These are phyloP conservation scores for Gadus macrocephalus DNA, from an alignment of 2,113 vertebrate genomes.

Conservation along the genomic window DNA sequence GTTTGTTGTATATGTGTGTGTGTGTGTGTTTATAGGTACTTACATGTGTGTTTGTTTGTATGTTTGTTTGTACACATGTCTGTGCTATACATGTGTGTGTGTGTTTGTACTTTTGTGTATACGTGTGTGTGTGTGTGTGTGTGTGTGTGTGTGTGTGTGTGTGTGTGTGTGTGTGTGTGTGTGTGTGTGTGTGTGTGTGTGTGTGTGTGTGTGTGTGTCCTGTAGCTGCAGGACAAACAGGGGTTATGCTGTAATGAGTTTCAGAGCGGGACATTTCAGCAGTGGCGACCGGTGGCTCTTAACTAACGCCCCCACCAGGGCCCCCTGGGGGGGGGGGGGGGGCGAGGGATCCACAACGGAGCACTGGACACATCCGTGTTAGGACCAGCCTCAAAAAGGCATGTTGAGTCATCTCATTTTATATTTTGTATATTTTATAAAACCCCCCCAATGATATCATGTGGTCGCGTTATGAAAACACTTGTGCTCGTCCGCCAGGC, in stretches of 20 bases:
- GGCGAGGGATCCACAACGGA: too few species aligned
- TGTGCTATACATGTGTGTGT: background rate
- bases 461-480: too few species aligned
- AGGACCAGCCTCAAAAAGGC: too few species aligned
- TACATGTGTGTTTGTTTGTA: too few species aligned
- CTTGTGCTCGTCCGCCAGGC: background rate
- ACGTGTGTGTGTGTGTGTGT: background rate
- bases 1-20: too few species aligned
- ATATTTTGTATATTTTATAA: too few species aligned
- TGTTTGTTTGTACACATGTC: background rate
- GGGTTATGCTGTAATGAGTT: conserved; percentile 74
- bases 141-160: conserved; percentile 18
- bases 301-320: conserved; percentile 67
- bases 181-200: conserved; percentile 14
- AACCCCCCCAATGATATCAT: too few species aligned
- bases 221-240: conserved; percentile 72
- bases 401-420: too few species aligned
- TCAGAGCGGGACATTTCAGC: conserved; percentile 67
- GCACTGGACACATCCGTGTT: too few species aligned
- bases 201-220: conserved; percentile 22
- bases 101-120: too few species aligned
- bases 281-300: conserved; percentile 51
- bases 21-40: too few species aligned
- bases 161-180: conserved; percentile 6
- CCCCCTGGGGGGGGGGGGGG: background rate